Evolutionary conservation across 2,113 vertebrate genomes (phyloP), one percentile per base, ranked within the genome.

Genomic region (Microcebus griseorufus): DNA sequence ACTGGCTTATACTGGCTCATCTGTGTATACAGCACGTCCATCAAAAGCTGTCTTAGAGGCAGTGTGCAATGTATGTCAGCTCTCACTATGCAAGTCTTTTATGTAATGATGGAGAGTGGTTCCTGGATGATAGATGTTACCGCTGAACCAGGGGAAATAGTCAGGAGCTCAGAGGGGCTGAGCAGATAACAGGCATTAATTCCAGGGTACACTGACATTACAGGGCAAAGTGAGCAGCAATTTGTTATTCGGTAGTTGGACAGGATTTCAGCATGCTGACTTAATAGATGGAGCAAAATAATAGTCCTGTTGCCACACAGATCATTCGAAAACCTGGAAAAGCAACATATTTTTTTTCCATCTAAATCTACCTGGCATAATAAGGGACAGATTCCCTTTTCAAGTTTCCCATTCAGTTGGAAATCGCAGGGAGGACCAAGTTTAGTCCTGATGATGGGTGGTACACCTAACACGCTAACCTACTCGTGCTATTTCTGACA

Each of bases 101-200:
- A 37, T 64, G 48, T 25, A 90, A 34, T 20, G 37, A 90, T 88
- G 42, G 88, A 78, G 64, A 67, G 14, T 64, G 53, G 60, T 42
- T 94, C 23, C 27, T 83, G 72, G 48, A 65, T 83, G 82, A 95
- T 27, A 80, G 55, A 94, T 93, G 69, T 62, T 91, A 48, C 37
- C 55, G 25, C 67, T 73, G 3, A 55, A 87, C 58, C 42, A 34
- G 51, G 45, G 34, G 23, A 93, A 94, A 88, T 39, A 11, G 25
- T 39, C 58, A 93, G 67, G 86, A 89, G 51, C 80, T 65, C 82
- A 39, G 55, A 88, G 62, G 65, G 64, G 32, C 62, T 94, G 89
- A 96, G 87, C 64, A 75, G 79, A 92, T 86, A 92, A 64, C 51
- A 91, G 72, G 9, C n/a, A 76, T 96, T 93, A 70, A 39, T 93